Evolutionary conservation across 1,140 invertebrate species (phyloP).

Genomic region (Epicauta chinensis): DNA sequence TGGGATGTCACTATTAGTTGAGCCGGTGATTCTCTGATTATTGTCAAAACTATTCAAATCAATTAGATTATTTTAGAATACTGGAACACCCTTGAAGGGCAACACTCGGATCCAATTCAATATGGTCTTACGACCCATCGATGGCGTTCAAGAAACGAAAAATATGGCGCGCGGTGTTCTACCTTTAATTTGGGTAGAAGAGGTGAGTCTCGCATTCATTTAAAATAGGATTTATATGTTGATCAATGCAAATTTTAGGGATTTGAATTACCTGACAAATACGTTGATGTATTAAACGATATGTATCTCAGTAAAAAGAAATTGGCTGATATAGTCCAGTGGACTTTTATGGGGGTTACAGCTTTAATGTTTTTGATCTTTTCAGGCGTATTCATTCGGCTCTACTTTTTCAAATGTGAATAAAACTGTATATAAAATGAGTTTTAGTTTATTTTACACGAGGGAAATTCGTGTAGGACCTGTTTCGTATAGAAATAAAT

Average conservation of each 20-base stretch:
- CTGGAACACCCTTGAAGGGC: slow-evolving; percentile 19
- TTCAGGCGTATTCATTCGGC: no score
- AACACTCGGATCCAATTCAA: slow-evolving; percentile 20
- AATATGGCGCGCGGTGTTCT: slow-evolving; percentile 12
- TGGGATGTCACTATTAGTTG: slow-evolving; percentile 1
- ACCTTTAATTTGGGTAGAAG: slow-evolving; percentile 23
- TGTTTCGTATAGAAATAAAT: no score
- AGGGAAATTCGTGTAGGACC: no score
- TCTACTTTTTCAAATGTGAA: no score
- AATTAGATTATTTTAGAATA: slow-evolving; percentile 9
- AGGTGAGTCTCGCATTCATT: slow-evolving; percentile 7
- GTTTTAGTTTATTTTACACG: no score
- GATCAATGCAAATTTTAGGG: slow-evolving; percentile 11
- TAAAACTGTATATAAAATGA: no score
- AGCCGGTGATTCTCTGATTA: slow-evolving; percentile 1
- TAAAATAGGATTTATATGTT: background rate
- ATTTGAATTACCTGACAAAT: slow-evolving; percentile 4
- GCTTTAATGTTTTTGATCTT: no score
- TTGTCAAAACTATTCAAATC: background rate
- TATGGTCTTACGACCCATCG: slow-evolving; percentile 16
- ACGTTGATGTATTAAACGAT: slow-evolving; percentile 4
- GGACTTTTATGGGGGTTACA: background rate
- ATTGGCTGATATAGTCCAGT: background rate
- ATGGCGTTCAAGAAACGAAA: background rate
- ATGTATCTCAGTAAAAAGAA: slow-evolving; percentile 4